These are phyloP conservation scores for Drosophila baimaii DNA, from an alignment of 1,140 invertebrate genomes.

Conservation along the genomic window DNA sequence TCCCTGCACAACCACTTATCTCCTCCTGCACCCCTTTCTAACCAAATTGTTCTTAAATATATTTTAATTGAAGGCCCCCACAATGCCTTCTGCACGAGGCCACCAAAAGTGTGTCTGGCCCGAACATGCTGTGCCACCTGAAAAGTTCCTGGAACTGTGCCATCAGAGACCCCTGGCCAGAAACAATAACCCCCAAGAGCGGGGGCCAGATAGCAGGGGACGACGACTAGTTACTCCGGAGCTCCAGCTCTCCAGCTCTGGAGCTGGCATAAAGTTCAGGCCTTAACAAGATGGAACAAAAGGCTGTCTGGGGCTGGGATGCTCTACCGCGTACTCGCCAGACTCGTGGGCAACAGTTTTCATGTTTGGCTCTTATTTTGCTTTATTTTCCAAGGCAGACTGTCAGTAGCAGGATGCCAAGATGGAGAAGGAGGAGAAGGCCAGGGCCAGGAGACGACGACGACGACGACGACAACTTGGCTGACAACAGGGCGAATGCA, in stretches of 20 bases:
- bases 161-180: slow-evolving; percentile 41
- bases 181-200: slow-evolving; percentile 66
- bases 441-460: not conserved
- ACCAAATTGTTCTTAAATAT: slow-evolving; percentile 70
- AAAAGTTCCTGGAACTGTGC: slow-evolving; percentile 76
- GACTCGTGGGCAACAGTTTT: slow-evolving; percentile 83
- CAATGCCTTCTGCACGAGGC: slow-evolving; percentile 59
- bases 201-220: not conserved
- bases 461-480: slow-evolving; percentile 40
- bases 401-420: slow-evolving; percentile 64
- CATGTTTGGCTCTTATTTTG: slow-evolving; percentile 57
- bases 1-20: not conserved
- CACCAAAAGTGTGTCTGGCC: slow-evolving; percentile 78
- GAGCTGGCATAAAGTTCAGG: slow-evolving; percentile 77
- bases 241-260: slow-evolving; percentile 8
- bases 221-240: slow-evolving; percentile 11
- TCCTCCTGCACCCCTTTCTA: slow-evolving; percentile 1
- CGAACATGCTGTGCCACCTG: slow-evolving; percentile 80
- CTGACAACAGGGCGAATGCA: slow-evolving; percentile 68
- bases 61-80: slow-evolving; percentile 74
- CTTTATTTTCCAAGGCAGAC: slow-evolving; percentile 38
- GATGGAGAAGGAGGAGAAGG: not conserved
- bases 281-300: slow-evolving; percentile 80
- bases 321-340: slow-evolving; percentile 66
- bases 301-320: slow-evolving; percentile 53